Percentiles rank a stretch among this genome's conserved stretches.
Conservation (phyloP, 2,113 vertebrate genomes). For the Cephalopterus ornatus region DNA sequence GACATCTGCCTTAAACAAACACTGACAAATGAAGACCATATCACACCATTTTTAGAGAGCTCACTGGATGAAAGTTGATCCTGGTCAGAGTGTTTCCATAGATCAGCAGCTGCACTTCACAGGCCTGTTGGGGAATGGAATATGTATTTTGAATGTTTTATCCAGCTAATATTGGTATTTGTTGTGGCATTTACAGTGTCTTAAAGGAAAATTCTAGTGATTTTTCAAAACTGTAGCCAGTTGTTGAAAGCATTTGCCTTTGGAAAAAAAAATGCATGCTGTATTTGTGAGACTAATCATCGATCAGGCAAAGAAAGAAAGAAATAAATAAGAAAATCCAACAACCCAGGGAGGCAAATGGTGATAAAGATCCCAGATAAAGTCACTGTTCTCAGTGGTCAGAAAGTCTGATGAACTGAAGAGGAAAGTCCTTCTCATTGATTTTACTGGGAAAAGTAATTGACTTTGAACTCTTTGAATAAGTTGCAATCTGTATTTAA, state of each 20-base stretch:
- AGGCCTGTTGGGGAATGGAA: neutral
- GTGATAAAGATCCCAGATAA: slow-evolving; percentile 4
- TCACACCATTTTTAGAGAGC: neutral
- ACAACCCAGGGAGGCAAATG: neutral
- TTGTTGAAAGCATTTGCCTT: neutral
- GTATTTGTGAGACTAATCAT: neutral
- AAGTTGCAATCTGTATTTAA: slow-evolving; percentile 45
- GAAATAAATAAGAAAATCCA: neutral
- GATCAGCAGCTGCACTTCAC: neutral
- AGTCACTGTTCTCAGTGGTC: neutral
- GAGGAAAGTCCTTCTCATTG: slow-evolving; percentile 33
- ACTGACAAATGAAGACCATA: neutral
- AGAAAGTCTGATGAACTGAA: slow-evolving; percentile 15
- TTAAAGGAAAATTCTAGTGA: neutral
- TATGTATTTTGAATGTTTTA: neutral
- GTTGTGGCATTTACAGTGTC: neutral
- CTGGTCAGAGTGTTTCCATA: neutral
- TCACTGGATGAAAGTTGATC: neutral
- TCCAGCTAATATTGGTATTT: neutral
- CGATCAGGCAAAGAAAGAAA: neutral
- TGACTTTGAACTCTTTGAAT: slow-evolving; percentile 29
- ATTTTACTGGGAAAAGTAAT: slow-evolving; percentile 42
- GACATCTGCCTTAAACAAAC: neutral
- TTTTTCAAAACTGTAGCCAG: neutral
- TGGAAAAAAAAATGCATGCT: neutral